phyloP scores from a whole-genome alignment of 2,888 invertebrate species.

The Blastobasis lacticolella region DNA sequence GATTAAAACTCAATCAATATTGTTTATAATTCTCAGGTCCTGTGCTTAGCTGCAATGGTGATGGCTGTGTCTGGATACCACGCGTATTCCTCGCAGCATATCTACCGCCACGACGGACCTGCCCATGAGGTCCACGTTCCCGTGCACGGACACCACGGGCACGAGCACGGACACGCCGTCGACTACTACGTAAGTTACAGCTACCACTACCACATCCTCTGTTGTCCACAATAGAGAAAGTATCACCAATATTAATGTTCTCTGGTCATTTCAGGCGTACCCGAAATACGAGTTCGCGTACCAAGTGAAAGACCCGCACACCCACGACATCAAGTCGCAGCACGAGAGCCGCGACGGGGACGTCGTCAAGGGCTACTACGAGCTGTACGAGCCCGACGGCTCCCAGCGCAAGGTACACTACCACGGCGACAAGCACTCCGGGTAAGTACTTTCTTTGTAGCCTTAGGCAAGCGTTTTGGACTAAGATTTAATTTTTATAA shows the following conservation, averaged over 20 bases:
- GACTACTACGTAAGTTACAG: conserved; percentile 32
- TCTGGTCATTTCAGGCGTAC: conserved; percentile 17
- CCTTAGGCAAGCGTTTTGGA: not conserved
- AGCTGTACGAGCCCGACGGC: conserved; percentile 38
- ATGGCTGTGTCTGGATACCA: conserved; percentile 34
- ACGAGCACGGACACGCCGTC: conserved; percentile 14
- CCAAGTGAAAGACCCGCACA: conserved; percentile 36
- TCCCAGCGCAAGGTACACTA: conserved; percentile 32
- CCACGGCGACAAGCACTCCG: conserved; percentile 18
- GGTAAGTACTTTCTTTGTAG: conserved; percentile 22
- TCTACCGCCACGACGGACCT: conserved; percentile 44
- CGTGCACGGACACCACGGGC: conserved; percentile 25
- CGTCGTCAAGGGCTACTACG: conserved; percentile 37
- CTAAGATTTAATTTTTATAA: not conserved
- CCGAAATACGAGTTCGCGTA: conserved; percentile 34
- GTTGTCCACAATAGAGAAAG: too few species aligned
- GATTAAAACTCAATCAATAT: too few species aligned
- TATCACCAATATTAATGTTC: too few species aligned
- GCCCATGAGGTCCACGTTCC: conserved; percentile 32
- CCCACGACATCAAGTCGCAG: conserved; percentile 37
- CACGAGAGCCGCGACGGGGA: conserved; percentile 40
- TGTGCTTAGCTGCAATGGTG: conserved; percentile 35
- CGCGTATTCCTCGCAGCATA: conserved; percentile 49
- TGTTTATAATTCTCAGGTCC: conserved; percentile 11
- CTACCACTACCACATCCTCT: too few species aligned